These are phyloP conservation scores for Bos indicus DNA, from an alignment of 2,113 vertebrate species.

Conservation along the genomic window DNA sequence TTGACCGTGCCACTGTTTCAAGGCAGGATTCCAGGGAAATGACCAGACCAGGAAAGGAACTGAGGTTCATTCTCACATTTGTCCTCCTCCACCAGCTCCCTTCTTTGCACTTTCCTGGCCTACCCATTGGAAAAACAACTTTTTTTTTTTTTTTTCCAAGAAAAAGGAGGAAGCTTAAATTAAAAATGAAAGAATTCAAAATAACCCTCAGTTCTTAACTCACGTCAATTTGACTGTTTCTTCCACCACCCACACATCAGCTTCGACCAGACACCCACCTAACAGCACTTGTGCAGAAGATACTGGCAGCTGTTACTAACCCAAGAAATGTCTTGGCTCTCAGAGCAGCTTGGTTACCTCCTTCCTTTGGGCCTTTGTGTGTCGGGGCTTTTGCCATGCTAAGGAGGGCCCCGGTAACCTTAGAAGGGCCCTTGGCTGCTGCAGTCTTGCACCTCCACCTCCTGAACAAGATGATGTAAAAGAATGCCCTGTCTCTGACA, in stretches of 20 bases:
- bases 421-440: background rate
- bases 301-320: slow-evolving; percentile 48
- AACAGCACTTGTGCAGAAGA: slow-evolving; percentile 47
- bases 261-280: slow-evolving; percentile 65
- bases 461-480: background rate
- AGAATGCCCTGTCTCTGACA: background rate
- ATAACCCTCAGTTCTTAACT: slow-evolving; percentile 64
- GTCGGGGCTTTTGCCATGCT: background rate
- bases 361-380: background rate
- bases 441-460: background rate
- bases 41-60: background rate
- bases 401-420: background rate
- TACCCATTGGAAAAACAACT: background rate
- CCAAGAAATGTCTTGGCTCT: background rate
- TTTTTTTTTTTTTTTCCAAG: fast-evolving
- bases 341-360: background rate
- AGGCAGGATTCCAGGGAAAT: background rate
- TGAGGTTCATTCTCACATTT: background rate
- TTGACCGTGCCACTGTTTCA: background rate
- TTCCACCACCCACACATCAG: slow-evolving; percentile 52
- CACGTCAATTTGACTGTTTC: slow-evolving; percentile 63
- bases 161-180: slow-evolving; percentile 45
- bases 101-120: background rate
- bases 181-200: slow-evolving; percentile 62
- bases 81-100: background rate